A percentile compares a stretch with the other conserved stretches of the same genome.
Evolutionary conservation across 2,113 vertebrate species (phyloP).

Genomic region (Tenebrosternarchus preto): DNA sequence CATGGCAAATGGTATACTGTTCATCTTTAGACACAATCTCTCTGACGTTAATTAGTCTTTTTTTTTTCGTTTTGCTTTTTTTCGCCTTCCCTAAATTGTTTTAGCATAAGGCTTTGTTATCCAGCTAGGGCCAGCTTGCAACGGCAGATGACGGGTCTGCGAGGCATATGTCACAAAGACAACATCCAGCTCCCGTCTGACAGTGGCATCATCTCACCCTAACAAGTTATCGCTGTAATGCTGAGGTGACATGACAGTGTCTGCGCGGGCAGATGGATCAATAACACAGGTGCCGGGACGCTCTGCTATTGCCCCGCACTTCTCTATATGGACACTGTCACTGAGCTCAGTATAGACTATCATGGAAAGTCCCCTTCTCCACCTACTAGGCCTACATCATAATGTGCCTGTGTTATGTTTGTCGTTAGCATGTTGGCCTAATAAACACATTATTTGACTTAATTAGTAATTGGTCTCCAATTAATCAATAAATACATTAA

Average conservation of each 20-base stretch:
- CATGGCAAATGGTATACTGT: not conserved
- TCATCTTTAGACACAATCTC: not conserved
- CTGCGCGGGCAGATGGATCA: constrained; percentile 76
- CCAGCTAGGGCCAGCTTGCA: constrained; percentile 46
- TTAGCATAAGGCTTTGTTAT: constrained; percentile 46
- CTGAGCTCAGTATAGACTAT: constrained; percentile 16
- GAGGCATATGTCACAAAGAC: constrained; percentile 67
- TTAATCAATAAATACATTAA: not conserved
- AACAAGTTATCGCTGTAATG: constrained; percentile 78
- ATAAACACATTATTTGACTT: not conserved
- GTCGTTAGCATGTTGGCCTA: not conserved
- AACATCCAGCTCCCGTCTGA: constrained; percentile 66
- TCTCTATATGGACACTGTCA: constrained; percentile 30
- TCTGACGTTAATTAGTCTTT: not conserved
- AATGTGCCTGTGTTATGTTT: not conserved
- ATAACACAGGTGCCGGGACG: constrained; percentile 71
- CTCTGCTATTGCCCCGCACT: constrained; percentile 61
- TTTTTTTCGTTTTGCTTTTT: not conserved
- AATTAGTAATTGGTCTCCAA: not conserved
- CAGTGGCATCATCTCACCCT: constrained; percentile 75
- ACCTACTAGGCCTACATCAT: constrained; percentile 10
- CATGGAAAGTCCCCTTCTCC: constrained; percentile 10
- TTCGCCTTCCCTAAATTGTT: constrained; percentile 33
- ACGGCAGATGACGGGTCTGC: constrained; percentile 62
- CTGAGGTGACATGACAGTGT: constrained; percentile 78